Evolutionary conservation across 2,113 vertebrate genomes (phyloP).

Genomic region (Tringa solitaria): DNA sequence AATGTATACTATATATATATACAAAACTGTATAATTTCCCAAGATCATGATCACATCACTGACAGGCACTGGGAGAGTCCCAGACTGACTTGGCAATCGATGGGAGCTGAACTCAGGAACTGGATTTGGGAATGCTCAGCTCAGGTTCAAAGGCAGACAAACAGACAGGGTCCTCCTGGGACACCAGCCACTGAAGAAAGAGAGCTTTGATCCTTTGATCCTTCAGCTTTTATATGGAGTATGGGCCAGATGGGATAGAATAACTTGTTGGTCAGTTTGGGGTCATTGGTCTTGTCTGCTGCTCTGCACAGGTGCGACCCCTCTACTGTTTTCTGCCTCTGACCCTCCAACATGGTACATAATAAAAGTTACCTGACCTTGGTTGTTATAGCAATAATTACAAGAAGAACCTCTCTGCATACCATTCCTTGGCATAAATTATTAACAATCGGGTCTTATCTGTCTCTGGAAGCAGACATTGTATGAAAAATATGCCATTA

Average conservation of each 20-base stretch:
- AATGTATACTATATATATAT: background rate
- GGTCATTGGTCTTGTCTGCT: background rate
- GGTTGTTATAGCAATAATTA: background rate
- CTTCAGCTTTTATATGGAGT: background rate
- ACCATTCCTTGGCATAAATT: background rate
- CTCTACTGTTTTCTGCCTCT: background rate
- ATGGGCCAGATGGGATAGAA: background rate
- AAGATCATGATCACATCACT: background rate
- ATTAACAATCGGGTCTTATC: background rate
- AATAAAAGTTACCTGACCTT: background rate
- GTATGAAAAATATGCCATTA: background rate
- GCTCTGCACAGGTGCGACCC: background rate
- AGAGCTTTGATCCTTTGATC: background rate
- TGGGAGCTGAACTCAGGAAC: background rate
- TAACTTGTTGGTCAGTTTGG: background rate
- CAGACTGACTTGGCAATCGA: background rate
- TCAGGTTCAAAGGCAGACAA: background rate
- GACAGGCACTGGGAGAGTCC: background rate
- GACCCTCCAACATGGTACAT: background rate
- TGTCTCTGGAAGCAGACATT: background rate
- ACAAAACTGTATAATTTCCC: background rate
- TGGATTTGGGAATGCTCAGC: background rate
- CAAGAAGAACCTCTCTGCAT: background rate
- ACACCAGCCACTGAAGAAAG: background rate
- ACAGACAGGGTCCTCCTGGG: background rate